These are phyloP conservation scores for Polypterus senegalus DNA, from an alignment of 2,113 vertebrate genomes.

Conservation along the genomic window DNA sequence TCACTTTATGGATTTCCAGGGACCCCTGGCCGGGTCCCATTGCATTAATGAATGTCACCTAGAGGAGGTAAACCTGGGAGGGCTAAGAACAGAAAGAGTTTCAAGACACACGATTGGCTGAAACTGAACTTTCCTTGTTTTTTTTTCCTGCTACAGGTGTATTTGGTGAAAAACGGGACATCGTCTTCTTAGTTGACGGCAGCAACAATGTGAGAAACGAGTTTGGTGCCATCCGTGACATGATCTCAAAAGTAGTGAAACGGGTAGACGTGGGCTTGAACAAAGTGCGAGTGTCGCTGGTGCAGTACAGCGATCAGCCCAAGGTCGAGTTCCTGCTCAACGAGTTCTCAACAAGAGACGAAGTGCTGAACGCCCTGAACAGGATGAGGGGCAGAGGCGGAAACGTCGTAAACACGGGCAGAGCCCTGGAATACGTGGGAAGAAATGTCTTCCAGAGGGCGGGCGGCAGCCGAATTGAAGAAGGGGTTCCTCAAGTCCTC, in stretches of 20 bases:
- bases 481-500: constrained; percentile 83
- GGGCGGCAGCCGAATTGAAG: constrained; percentile 80
- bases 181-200: constrained; percentile 86
- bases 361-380: constrained; percentile 56
- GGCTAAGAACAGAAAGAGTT: no score
- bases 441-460: constrained; percentile 76
- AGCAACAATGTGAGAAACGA: constrained; percentile 51
- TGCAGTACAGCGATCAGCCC: constrained; percentile 79
- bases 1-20: no score
- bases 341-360: constrained; percentile 63
- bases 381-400: constrained; percentile 63
- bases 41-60: no score
- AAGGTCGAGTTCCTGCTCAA: constrained; percentile 73
- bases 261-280: constrained; percentile 72
- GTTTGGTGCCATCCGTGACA: constrained; percentile 57
- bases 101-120: no score
- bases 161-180: constrained; percentile 56
- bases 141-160: constrained; percentile 8
- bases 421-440: constrained; percentile 69
- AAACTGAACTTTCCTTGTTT: no score
- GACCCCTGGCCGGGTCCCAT: no score
- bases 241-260: constrained; percentile 66
- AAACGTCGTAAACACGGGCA: constrained; percentile 57
- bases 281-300: constrained; percentile 66
- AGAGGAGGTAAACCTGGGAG: no score